A percentile compares a stretch with the other conserved stretches of the same genome.
Conservation (phyloP, 2,113 vertebrate genomes). For the Entosphenus tridentatus region DNA sequence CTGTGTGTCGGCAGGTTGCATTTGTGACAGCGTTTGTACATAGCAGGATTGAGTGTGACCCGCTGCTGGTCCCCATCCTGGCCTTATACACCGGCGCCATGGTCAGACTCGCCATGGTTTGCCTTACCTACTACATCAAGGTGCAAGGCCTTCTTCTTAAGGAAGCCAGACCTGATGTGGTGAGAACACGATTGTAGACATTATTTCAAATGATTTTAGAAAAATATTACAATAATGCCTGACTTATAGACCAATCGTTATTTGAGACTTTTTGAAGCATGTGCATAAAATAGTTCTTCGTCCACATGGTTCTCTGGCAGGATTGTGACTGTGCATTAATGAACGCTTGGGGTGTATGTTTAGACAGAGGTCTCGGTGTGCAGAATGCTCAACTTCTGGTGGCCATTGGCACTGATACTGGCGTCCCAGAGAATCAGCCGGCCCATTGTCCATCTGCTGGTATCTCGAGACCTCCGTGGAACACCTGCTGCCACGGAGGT, state of each 20-base stretch:
- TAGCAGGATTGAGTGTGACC: conserved; percentile 82
- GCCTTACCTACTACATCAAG: conserved; percentile 74
- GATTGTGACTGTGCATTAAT: too few relatives aligned
- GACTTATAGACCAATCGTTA: too few relatives aligned
- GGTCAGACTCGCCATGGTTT: conserved; percentile 66
- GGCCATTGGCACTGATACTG: conserved; percentile 79
- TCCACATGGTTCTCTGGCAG: conserved; percentile 15
- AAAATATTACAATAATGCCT: too few relatives aligned
- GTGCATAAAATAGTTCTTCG: not conserved
- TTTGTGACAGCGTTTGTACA: conserved; percentile 87
- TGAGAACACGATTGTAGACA: too few relatives aligned
- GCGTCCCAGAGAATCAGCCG: conserved; percentile 86
- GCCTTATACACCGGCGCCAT: conserved; percentile 84
- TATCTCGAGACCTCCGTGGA: conserved; percentile 73
- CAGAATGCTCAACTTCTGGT: conserved; percentile 96
- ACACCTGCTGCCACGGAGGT: conserved; percentile 63
- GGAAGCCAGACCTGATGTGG: conserved; percentile 49
- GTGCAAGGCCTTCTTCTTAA: conserved; percentile 77
- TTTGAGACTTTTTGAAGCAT: too few relatives aligned
- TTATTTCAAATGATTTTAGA: too few relatives aligned
- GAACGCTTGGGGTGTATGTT: too few relatives aligned
- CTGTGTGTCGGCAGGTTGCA: conserved; percentile 33
- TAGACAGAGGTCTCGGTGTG: conserved; percentile 66
- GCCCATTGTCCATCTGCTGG: conserved; percentile 90
- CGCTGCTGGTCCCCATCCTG: conserved; percentile 74